phyloP scores from a whole-genome alignment of 2,113 vertebrate species.

The Clinocottus analis region DNA sequence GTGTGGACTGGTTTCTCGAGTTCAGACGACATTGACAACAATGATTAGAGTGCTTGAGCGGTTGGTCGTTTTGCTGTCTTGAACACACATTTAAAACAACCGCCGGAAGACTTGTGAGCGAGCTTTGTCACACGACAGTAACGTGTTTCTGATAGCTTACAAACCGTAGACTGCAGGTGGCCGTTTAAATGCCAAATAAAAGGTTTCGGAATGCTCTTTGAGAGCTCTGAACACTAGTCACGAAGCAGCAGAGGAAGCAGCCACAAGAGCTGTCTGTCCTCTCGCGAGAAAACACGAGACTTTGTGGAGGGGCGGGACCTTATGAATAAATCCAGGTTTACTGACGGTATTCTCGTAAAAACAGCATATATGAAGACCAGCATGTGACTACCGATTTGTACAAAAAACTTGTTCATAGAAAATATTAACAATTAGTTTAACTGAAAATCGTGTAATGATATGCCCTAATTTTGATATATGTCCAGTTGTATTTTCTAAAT shows the following conservation, averaged over 20 bases:
- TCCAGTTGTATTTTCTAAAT: no score
- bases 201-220: accelerated
- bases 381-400: neutral
- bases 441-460: neutral
- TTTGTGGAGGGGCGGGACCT: neutral
- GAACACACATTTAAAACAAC: neutral
- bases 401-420: neutral
- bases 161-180: neutral
- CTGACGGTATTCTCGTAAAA: no score
- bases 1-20: neutral
- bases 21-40: slow-evolving; percentile 30
- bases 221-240: no score
- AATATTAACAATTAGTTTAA: no score
- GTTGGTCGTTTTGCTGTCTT: neutral
- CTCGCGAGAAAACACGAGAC: slow-evolving; percentile 45
- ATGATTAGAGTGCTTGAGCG: neutral
- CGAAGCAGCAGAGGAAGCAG: neutral
- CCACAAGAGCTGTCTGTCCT: neutral
- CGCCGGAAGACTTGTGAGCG: neutral
- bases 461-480: no score
- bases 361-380: neutral
- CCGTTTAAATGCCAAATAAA: neutral
- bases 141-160: neutral
- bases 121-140: neutral
- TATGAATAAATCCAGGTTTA: neutral